phyloP scores from a whole-genome alignment of 1,140 invertebrate genomes.

The Caerostris darwini region DNA sequence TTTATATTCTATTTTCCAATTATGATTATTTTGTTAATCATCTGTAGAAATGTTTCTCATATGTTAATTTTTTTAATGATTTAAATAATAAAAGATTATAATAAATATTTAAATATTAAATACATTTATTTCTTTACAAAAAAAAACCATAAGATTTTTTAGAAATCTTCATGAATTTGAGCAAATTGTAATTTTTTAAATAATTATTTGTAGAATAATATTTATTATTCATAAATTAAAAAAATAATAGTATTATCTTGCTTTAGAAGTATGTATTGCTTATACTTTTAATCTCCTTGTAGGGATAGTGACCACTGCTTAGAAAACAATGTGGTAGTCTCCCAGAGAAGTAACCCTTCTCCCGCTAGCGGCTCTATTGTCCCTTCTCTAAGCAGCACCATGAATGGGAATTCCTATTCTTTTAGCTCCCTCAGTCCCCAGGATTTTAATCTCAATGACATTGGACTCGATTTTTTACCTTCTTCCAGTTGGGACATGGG shows the following conservation, averaged over 20 bases:
- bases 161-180: too few relatives aligned
- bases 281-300: slow-evolving; percentile 25
- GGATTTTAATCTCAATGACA: slow-evolving; percentile 74
- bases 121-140: too few relatives aligned
- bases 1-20: too few relatives aligned
- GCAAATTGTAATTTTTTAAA: too few relatives aligned
- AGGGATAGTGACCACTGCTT: slow-evolving; percentile 74
- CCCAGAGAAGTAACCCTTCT: slow-evolving; percentile 67
- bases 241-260: background rate
- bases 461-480: slow-evolving; percentile 72
- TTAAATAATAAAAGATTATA: too few relatives aligned
- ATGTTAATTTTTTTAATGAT: too few relatives aligned
- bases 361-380: slow-evolving; percentile 51
- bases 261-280: background rate
- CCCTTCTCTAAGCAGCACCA: slow-evolving; percentile 55
- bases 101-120: too few relatives aligned
- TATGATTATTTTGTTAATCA: too few relatives aligned
- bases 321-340: slow-evolving; percentile 56
- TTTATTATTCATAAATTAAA: too few relatives aligned
- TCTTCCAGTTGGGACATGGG: slow-evolving; percentile 74
- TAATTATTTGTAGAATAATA: too few relatives aligned
- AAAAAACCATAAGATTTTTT: too few relatives aligned
- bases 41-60: too few relatives aligned
- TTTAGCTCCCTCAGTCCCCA: slow-evolving; percentile 71
- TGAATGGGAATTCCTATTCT: slow-evolving; percentile 68